Evolutionary conservation across 2,113 vertebrate genomes (phyloP).

Genomic region (Setophaga petechia): DNA sequence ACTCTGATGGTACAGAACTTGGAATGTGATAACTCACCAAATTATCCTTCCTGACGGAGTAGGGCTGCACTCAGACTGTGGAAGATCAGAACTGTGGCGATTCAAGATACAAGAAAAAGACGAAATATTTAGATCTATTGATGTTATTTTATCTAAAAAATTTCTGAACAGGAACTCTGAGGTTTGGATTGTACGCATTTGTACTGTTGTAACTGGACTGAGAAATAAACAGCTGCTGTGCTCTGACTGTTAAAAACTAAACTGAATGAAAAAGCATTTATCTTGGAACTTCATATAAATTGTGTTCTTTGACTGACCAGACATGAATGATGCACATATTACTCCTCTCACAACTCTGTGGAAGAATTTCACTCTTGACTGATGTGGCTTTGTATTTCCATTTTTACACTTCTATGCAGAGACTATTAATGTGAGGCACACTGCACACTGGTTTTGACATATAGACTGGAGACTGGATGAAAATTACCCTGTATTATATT

Average conservation of each 20-base stretch:
- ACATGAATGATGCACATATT: neutral
- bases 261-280: neutral
- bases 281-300: neutral
- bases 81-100: neutral
- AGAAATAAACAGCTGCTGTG: neutral
- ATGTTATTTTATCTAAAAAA: neutral
- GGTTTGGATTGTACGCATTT: neutral
- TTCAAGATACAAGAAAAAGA: neutral
- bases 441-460: neutral
- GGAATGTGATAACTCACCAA: neutral
- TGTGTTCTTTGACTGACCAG: neutral
- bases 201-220: neutral
- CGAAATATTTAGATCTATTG: neutral
- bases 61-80: neutral
- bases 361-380: neutral
- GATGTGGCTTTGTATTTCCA: neutral
- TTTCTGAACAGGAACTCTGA: neutral
- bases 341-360: neutral
- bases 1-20: rapidly evolving
- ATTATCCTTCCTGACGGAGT: neutral
- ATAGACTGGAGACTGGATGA: neutral
- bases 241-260: neutral
- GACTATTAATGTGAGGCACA: neutral
- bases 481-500: constrained; percentile 12
- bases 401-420: neutral